phyloP scores from a whole-genome alignment of 2,888 invertebrate genomes.

The Clunio marinus region DNA sequence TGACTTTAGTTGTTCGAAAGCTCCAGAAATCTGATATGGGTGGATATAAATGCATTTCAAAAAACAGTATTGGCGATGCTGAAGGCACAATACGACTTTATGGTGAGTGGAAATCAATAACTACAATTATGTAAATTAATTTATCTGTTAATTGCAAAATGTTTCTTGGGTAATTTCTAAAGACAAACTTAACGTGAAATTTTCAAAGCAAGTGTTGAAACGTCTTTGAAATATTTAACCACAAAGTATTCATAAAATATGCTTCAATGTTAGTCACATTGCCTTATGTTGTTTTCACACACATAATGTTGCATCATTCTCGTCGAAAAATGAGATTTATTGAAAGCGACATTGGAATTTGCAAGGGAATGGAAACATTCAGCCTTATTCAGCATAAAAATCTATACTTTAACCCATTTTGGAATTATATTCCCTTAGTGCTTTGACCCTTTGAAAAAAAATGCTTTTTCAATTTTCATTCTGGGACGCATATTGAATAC shows the following conservation, averaged over 20 bases:
- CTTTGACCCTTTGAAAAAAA: constrained; percentile 31
- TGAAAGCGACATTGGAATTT: constrained; percentile 20
- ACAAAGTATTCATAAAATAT: neutral
- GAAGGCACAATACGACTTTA: constrained; percentile 85
- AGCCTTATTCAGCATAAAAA: constrained; percentile 34
- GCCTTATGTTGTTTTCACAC: too few relatives aligned
- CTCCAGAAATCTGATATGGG: constrained; percentile 74
- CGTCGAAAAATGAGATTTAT: constrained; percentile 5
- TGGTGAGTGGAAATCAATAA: too few relatives aligned
- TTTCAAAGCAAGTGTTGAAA: neutral
- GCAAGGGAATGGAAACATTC: neutral
- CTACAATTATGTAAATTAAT: too few relatives aligned
- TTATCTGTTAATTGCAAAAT: neutral
- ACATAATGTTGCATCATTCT: constrained; percentile 8
- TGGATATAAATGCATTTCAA: constrained; percentile 87
- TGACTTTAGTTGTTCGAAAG: constrained; percentile 71
- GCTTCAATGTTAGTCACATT: too few relatives aligned
- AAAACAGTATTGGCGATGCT: constrained; percentile 87
- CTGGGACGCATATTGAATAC: neutral
- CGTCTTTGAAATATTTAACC: neutral
- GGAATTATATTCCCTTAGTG: constrained; percentile 22
- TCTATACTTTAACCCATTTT: constrained; percentile 29
- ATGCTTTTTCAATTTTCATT: constrained; percentile 15
- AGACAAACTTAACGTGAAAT: too few relatives aligned
- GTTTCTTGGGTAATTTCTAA: neutral